phyloP scores from a whole-genome alignment of 2,888 invertebrate species.

The Tetanocera ferruginea region DNA sequence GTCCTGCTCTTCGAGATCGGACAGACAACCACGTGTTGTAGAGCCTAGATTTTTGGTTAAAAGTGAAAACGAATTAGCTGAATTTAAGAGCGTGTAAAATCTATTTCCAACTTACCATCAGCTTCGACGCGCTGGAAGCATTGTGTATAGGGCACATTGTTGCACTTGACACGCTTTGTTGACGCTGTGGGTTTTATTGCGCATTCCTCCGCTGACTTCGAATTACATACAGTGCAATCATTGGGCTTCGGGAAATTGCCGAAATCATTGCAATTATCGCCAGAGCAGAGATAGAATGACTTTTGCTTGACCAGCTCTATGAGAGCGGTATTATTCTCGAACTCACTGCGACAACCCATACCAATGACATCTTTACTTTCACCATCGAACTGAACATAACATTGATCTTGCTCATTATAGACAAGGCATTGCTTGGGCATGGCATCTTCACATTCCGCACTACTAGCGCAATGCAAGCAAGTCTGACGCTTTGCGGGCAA shows the following conservation, averaged over 20 bases:
- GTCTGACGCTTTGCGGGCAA: conserved; percentile 39
- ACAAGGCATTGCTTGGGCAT: conserved; percentile 34
- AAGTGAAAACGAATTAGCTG: not conserved
- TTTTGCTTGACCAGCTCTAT: conserved; percentile 45
- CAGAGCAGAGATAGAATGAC: conserved; percentile 46
- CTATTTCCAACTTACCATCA: not conserved
- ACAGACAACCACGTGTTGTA: conserved; percentile 54
- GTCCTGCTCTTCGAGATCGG: conserved; percentile 47
- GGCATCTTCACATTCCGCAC: conserved; percentile 47
- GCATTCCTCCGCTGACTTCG: conserved; percentile 45
- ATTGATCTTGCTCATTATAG: conserved; percentile 42
- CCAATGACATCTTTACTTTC: conserved; percentile 34
- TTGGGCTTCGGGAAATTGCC: conserved; percentile 44
- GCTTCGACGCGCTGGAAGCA: conserved; percentile 50
- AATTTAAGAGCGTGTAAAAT: not conserved
- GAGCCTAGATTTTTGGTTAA: conserved; percentile 6
- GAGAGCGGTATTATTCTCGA: conserved; percentile 31
- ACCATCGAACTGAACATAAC: conserved; percentile 49
- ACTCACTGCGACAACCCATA: conserved; percentile 53
- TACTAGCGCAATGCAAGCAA: conserved; percentile 43
- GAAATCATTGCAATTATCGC: conserved; percentile 50
- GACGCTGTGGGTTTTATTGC: conserved; percentile 41
- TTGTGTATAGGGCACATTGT: conserved; percentile 47
- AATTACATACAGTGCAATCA: conserved; percentile 49
- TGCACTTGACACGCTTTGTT: conserved; percentile 36